Percentiles rank a stretch among this genome's conserved stretches.
Conservation (phyloP, 2,113 vertebrate genomes). For the Alligator sinensis region DNA sequence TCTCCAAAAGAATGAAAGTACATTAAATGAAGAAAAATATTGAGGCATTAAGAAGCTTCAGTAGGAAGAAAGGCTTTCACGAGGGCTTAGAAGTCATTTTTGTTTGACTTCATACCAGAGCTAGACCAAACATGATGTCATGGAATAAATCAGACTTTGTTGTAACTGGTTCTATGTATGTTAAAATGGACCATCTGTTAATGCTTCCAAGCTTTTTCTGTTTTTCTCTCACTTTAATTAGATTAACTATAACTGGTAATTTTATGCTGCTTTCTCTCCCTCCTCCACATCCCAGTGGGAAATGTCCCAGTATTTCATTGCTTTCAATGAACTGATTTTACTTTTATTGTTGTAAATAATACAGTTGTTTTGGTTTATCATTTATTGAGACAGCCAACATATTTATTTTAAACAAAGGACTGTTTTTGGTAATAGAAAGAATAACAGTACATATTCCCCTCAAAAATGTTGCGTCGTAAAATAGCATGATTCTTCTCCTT, state of each 20-base stretch:
- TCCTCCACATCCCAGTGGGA: not conserved
- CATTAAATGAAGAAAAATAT: not conserved
- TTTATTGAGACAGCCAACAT: not conserved
- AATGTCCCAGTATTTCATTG: not conserved
- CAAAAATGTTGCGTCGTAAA: conserved; percentile 6
- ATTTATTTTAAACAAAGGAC: not conserved
- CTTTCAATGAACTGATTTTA: not conserved
- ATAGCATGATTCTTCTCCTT: conserved; percentile 2
- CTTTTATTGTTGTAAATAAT: not conserved
- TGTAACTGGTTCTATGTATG: not conserved
- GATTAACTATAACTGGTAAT: not conserved
- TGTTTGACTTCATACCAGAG: not conserved
- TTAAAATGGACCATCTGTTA: not conserved
- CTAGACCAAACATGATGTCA: not conserved
- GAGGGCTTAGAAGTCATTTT: not conserved
- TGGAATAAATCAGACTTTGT: not conserved
- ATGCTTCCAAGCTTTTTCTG: not conserved
- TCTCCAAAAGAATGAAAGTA: not conserved
- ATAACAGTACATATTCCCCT: not conserved
- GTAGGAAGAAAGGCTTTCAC: not conserved
- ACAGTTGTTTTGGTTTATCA: not conserved
- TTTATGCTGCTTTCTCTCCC: not conserved
- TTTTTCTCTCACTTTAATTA: not conserved
- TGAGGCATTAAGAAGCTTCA: not conserved
- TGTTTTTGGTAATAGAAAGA: not conserved